Conservation (phyloP, 2,888 invertebrate genomes). For the Cosmia pyralina region DNA sequence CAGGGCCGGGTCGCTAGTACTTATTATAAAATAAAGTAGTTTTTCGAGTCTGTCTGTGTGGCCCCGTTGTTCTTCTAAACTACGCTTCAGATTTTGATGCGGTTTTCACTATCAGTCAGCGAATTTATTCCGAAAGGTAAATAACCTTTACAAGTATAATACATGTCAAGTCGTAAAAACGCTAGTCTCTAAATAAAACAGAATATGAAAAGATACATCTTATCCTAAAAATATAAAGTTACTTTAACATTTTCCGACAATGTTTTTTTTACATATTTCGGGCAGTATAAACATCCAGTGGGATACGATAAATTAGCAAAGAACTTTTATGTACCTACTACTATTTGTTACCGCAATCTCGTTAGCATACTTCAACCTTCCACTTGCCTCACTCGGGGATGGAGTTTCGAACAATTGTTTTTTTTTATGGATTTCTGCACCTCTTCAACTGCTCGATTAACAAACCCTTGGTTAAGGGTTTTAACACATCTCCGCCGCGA, state of each 20-base stretch:
- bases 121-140: no score
- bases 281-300: background rate
- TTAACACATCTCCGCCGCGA: no score
- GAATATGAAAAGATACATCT: background rate
- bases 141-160: no score
- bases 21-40: no score
- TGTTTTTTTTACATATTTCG: slow-evolving; percentile 11
- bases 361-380: slow-evolving; percentile 40
- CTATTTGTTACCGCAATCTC: slow-evolving; percentile 25
- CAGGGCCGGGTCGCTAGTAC: no score
- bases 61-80: no score
- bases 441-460: background rate
- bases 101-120: no score
- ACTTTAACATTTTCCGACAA: slow-evolving; percentile 5
- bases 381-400: slow-evolving; percentile 1
- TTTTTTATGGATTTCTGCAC: slow-evolving; percentile 27
- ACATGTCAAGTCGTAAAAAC: no score
- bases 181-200: background rate
- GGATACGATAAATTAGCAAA: slow-evolving; percentile 37
- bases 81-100: no score
- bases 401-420: slow-evolving; percentile 25
- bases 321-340: slow-evolving; percentile 42
- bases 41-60: no score
- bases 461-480: no score
- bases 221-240: background rate